A percentile compares a stretch with the other conserved stretches of the same genome.
phyloP scores from a whole-genome alignment of 1,140 invertebrate genomes.

The Hyles vespertilio region DNA sequence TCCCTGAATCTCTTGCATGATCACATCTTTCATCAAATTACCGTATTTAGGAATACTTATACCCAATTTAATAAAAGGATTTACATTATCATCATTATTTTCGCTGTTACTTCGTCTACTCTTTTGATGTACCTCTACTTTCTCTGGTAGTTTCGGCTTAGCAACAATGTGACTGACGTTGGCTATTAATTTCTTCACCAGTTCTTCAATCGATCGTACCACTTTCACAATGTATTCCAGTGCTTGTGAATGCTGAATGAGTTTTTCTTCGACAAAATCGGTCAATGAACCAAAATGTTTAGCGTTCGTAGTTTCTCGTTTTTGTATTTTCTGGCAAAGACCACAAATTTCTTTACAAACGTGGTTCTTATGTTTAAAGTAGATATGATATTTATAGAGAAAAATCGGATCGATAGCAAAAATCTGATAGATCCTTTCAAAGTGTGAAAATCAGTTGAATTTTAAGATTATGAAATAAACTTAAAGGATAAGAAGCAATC shows the following conservation, averaged over 20 bases:
- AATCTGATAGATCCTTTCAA: too few relatives aligned
- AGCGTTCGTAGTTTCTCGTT: slow-evolving; percentile 28
- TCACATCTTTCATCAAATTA: slow-evolving; percentile 35
- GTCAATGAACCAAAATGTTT: slow-evolving; percentile 22
- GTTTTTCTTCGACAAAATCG: slow-evolving; percentile 48
- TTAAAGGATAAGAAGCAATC: too few relatives aligned
- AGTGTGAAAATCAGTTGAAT: too few relatives aligned
- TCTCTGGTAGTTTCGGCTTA: slow-evolving; percentile 41
- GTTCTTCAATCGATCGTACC: slow-evolving; percentile 29
- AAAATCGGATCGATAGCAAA: too few relatives aligned
- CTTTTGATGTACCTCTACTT: slow-evolving; percentile 32
- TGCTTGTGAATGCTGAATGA: slow-evolving; percentile 49
- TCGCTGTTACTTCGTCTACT: slow-evolving; percentile 26
- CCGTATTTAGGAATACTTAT: slow-evolving; percentile 43
- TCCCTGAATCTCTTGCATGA: slow-evolving; percentile 28
- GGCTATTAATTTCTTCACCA: slow-evolving; percentile 33
- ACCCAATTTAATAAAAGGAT: slow-evolving; percentile 35
- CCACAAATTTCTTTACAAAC: slow-evolving; percentile 22
- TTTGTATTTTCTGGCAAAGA: slow-evolving; percentile 42
- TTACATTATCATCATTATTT: slow-evolving; percentile 19
- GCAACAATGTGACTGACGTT: slow-evolving; percentile 30
- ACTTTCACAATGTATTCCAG: slow-evolving; percentile 43
- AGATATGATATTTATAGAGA: too few relatives aligned
- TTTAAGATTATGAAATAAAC: too few relatives aligned
- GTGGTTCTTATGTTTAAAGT: too few relatives aligned